Evolutionary conservation across 2,797 vertebrate species (phyloP), one percentile per base, ranked within the genome.

Genomic region (Sebastolobus alascanus): DNA sequence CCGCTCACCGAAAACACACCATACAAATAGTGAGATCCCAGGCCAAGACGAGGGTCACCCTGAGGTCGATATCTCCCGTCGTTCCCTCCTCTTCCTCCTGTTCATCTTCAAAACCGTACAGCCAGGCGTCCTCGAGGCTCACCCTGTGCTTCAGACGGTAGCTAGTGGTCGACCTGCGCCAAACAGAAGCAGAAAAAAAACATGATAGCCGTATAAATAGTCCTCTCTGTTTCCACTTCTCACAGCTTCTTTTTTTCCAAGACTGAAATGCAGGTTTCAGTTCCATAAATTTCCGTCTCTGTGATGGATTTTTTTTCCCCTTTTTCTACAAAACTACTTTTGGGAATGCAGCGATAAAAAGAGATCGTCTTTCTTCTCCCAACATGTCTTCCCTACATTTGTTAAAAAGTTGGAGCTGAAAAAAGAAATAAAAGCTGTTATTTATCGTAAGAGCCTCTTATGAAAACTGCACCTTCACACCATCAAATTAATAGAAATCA

Each of bases 131-230:
- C 70, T 89, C 56, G 0, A 96, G 93, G 55, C 68, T 86, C 64
- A 95, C 87, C 43, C 91, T 87, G 86, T 95, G 89, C 72, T 95
- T 94, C 68, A 95, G 87, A 52, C 92, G 93, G 78, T 95, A 96
- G 84, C 91, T 94, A 83, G 82, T 77, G 10, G 82, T 78, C 6
- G 93, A 94, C 76, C 96, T 96, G 87, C 20, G 43, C 60, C 0
- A 68, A 40, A 66, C 35, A 81, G 18, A 60, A 65, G 72, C 20
- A 83, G 9, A 64, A 61, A 54, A 1, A 1, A 65, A 52, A 72
- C 33, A 2, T 14, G 13, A 22, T 0, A 2, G 0, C 5, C n/a
- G 10, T 46, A 1, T 55, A 60, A 52, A 61, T 13, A 13, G 9
- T 31, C 13, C 2, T 55, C 37, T 77, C 25, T 16, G 4, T 75